A percentile compares a stretch with the other conserved stretches of the same genome.
These are phyloP conservation scores for Dolichoris vasculosae DNA, from an alignment of 1,140 invertebrate species.

Conservation along the genomic window DNA sequence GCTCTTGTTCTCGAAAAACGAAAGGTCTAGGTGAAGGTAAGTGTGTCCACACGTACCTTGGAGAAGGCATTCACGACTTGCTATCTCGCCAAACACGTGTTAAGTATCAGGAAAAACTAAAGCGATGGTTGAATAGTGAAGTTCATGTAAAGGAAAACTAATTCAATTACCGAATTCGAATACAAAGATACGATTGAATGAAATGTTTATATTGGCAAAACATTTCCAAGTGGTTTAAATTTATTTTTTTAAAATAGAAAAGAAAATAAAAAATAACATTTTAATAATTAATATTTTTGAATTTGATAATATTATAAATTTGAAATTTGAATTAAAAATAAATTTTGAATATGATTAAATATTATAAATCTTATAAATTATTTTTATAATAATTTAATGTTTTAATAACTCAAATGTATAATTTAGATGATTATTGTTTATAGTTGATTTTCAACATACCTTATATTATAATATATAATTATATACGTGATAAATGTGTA, in stretches of 20 bases:
- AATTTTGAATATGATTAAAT: too few relatives aligned
- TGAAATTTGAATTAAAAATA: too few relatives aligned
- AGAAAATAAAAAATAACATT: neutral
- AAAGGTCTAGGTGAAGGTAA: slow-evolving; percentile 76
- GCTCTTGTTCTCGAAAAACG: slow-evolving; percentile 63
- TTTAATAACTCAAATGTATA: too few relatives aligned
- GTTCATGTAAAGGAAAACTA: neutral
- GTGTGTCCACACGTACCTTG: slow-evolving; percentile 46
- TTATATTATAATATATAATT: too few relatives aligned
- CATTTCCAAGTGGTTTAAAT: neutral
- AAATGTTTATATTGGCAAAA: neutral
- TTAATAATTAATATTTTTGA: neutral
- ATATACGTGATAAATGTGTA: too few relatives aligned
- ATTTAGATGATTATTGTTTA: too few relatives aligned
- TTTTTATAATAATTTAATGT: too few relatives aligned
- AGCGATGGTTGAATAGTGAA: neutral
- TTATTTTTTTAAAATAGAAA: neutral
- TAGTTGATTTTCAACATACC: too few relatives aligned
- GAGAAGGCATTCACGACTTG: slow-evolving; percentile 27
- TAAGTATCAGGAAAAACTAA: slow-evolving; percentile 5
- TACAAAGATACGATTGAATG: slow-evolving; percentile 1
- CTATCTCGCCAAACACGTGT: neutral
- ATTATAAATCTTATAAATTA: neutral
- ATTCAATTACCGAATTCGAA: neutral
- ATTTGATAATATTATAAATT: too few relatives aligned